Evolutionary conservation across 2,113 vertebrate species (phyloP).

Genomic region (Channa argus): DNA sequence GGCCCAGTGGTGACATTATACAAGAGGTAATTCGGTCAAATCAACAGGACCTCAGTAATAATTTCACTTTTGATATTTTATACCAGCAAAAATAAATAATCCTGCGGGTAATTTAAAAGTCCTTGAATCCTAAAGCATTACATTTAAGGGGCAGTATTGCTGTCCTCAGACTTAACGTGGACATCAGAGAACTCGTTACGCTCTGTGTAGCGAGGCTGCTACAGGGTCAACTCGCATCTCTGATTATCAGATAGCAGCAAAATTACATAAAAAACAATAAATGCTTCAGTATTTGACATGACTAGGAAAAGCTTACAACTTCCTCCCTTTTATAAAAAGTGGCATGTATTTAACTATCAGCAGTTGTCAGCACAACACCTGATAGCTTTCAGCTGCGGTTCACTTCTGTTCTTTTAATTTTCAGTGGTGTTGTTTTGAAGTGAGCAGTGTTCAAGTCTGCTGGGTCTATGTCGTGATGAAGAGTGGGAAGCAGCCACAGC

Average conservation of each 20-base stretch:
- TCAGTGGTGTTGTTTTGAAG: slow-evolving; percentile 50
- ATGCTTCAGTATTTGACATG: no score
- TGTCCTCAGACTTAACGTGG: slow-evolving; percentile 10
- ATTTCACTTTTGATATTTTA: slow-evolving; percentile 10
- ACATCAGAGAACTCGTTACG: slow-evolving; percentile 19
- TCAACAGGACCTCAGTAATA: not conserved
- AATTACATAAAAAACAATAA: no score
- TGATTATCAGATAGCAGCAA: not conserved
- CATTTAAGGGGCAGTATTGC: slow-evolving; percentile 18
- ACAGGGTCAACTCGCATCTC: slow-evolving; percentile 26
- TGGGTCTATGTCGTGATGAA: slow-evolving; percentile 35
- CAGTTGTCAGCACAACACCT: slow-evolving; percentile 38
- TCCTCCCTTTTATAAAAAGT: no score
- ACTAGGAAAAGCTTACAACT: no score
- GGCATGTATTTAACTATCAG: slow-evolving; percentile 11
- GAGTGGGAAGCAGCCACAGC: slow-evolving; percentile 75
- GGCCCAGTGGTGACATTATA: not conserved
- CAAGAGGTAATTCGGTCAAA: slow-evolving; percentile 16
- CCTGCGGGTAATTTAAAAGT: slow-evolving; percentile 13
- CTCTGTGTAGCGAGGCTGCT: slow-evolving; percentile 27
- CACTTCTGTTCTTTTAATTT: slow-evolving; percentile 42
- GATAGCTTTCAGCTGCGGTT: slow-evolving; percentile 44
- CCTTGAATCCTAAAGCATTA: slow-evolving; percentile 1
- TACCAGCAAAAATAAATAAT: slow-evolving; percentile 15
- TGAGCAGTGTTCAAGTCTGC: slow-evolving; percentile 7